Evolutionary conservation across 30 jellyfish, hydroid and myxozoan genomes (phyloP).

Genomic region (Aurelia aurita): DNA sequence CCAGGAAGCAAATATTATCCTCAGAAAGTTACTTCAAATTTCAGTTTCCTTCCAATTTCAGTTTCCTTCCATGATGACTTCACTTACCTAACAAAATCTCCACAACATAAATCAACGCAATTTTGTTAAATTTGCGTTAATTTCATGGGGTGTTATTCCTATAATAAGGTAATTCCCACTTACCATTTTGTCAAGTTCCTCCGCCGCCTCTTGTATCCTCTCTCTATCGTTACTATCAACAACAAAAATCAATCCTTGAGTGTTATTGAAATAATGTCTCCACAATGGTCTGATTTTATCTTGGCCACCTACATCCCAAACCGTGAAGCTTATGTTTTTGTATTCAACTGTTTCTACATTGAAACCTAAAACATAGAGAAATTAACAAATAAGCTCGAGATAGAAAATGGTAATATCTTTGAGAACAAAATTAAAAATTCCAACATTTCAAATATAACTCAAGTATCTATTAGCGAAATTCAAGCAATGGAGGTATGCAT

Average conservation of each 20-base stretch:
- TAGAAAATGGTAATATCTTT: too few relatives aligned
- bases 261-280: slow-evolving; percentile 96
- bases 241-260: slow-evolving; percentile 98
- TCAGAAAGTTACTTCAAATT: too few relatives aligned
- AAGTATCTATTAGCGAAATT: too few relatives aligned
- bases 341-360: slow-evolving; percentile 99
- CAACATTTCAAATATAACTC: too few relatives aligned
- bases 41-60: too few relatives aligned
- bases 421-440: too few relatives aligned
- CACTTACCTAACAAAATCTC: background rate
- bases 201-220: slow-evolving; percentile 95
- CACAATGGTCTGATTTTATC: slow-evolving; percentile 99
- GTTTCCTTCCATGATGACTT: too few relatives aligned
- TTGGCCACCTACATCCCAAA: slow-evolving; percentile 99
- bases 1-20: too few relatives aligned
- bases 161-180: background rate
- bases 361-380: slow-evolving; percentile 75
- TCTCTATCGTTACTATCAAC: slow-evolving; percentile 98
- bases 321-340: slow-evolving; percentile 96
- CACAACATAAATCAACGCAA: too few relatives aligned
- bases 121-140: too few relatives aligned
- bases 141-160: too few relatives aligned
- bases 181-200: slow-evolving; percentile 95
- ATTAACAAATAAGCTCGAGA: background rate
- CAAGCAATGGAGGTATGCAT: too few relatives aligned